Percentiles rank a stretch among this genome's conserved stretches.
Conservation (phyloP, 1,140 invertebrate genomes). For the Goniozus legneri region DNA sequence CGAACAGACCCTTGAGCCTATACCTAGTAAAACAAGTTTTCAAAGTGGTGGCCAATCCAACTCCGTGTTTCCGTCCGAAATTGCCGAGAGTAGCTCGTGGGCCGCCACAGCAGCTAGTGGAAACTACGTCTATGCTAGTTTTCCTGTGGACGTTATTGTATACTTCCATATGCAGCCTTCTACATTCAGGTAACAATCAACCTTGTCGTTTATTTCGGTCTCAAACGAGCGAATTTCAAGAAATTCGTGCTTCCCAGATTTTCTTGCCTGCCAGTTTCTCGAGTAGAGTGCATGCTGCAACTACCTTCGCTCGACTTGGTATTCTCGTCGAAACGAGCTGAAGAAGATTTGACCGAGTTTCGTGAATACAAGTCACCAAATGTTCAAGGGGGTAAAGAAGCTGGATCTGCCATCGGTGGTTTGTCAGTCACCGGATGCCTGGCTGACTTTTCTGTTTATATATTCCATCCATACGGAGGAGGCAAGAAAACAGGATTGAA, state of each 20-base stretch:
- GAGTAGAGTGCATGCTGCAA: constrained; percentile 94
- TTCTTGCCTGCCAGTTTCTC: constrained; percentile 90
- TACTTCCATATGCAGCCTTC: constrained; percentile 98
- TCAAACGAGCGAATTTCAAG: too few relatives aligned
- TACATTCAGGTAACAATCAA: constrained; percentile 63
- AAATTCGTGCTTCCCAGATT: constrained; percentile 63
- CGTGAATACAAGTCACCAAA: constrained; percentile 54
- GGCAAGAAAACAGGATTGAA: constrained; percentile 78
- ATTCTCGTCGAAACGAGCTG: constrained; percentile 85
- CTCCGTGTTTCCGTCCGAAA: constrained; percentile 39
- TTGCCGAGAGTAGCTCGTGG: constrained; percentile 46
- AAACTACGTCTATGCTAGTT: constrained; percentile 85
- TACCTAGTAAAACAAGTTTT: constrained; percentile 67
- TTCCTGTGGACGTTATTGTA: constrained; percentile 97
- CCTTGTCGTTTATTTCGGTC: too few relatives aligned
- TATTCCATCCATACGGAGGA: constrained; percentile 96
- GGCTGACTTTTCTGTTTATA: constrained; percentile 94
- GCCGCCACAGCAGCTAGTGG: constrained; percentile 58
- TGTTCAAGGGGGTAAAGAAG: constrained; percentile 36
- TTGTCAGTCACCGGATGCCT: constrained; percentile 91
- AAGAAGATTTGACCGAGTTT: constrained; percentile 68
- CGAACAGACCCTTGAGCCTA: constrained; percentile 91
- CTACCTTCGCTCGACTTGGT: constrained; percentile 92
- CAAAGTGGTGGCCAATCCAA: constrained; percentile 43
- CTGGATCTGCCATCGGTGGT: constrained; percentile 73